These are phyloP conservation scores for Ladona fulva DNA, from an alignment of 1,140 invertebrate species.

Conservation along the genomic window DNA sequence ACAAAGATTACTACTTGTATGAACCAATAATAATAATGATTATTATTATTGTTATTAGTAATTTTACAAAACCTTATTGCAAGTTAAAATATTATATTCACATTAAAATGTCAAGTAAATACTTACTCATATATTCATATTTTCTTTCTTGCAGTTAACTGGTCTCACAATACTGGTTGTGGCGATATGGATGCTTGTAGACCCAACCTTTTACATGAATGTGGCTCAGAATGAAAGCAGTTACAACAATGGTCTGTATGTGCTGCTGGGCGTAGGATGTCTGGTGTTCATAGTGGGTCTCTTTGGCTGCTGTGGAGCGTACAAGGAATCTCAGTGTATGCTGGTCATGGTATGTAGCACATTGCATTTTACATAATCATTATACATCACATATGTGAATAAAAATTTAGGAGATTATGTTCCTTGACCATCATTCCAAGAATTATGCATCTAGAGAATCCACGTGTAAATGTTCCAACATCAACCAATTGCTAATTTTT, in stretches of 20 bases:
- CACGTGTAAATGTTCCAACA: no score
- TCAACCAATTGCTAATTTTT: no score
- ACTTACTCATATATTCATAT: no score
- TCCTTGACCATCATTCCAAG: no score
- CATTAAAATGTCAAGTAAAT: no score
- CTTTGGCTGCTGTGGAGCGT: slow-evolving; percentile 84
- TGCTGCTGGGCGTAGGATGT: slow-evolving; percentile 66
- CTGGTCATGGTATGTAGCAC: slow-evolving; percentile 58
- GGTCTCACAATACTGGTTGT: slow-evolving; percentile 56
- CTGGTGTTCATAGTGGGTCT: slow-evolving; percentile 78
- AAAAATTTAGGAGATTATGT: no score
- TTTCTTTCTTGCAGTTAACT: slow-evolving; percentile 49
- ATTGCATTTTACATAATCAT: background rate
- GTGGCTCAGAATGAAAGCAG: slow-evolving; percentile 57
- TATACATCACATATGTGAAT: background rate
- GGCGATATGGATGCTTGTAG: slow-evolving; percentile 67
- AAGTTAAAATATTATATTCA: no score
- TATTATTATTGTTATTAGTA: no score
- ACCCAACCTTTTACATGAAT: slow-evolving; percentile 61
- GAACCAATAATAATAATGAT: no score
- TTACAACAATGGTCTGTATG: slow-evolving; percentile 60
- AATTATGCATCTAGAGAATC: no score
- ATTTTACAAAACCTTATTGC: no score
- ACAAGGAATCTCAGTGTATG: slow-evolving; percentile 77
- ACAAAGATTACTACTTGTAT: no score